Base-by-base conservation (phyloP, 1,140 invertebrate species). In the Potamilus streckersoni region DNA sequence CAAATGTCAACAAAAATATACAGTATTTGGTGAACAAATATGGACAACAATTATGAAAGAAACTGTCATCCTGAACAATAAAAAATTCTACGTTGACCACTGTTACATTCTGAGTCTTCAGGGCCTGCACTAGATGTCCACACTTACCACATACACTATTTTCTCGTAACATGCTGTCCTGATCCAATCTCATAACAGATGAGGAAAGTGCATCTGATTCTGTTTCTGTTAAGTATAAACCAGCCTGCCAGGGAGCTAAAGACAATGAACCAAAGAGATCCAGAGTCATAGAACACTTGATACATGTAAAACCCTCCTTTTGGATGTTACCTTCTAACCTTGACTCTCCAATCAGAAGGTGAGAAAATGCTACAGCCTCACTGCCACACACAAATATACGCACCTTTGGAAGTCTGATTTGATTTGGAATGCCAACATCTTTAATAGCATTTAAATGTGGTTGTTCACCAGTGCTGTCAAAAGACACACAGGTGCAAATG, bases 1-100 rank as follows among this genome's bases (percentile, higher is more conserved):
- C 71, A 74, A 79, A 79, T 13, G 77, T 79, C 58, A 79, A 38
- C 19, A 79, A 68, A 71, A 79, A 79, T 38, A 79, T 20, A 67
- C 71, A 70, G 60, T 64, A 74, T 57, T 79, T 79, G 55, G 77
- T 74, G 23, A 79, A 79, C 13, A 79, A 49, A 57, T 74, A 79
- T 38, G 19, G 49, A 71, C 77, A 74, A 56, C 77, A 79, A 31
- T 20, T 49, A 38, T 73, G 68, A 49, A 79, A 79, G 17, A 79
- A 57, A 23, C 61, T 69, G n/a, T 79, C 77, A 57, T 79, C 77
- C 2, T 68, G 31, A 20, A 74, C 62, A 13, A 79, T 66, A 74
- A 69, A 73, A 62, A 79, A 13, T 31, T 74, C 71, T 15, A 77
- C 64, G 64, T 77, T 77, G 13, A 77, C 70, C 14, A 73, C 49